Evolutionary conservation across 2,888 invertebrate species (phyloP), one percentile per base, ranked within the genome.

Genomic region (Carabus problematicus): DNA sequence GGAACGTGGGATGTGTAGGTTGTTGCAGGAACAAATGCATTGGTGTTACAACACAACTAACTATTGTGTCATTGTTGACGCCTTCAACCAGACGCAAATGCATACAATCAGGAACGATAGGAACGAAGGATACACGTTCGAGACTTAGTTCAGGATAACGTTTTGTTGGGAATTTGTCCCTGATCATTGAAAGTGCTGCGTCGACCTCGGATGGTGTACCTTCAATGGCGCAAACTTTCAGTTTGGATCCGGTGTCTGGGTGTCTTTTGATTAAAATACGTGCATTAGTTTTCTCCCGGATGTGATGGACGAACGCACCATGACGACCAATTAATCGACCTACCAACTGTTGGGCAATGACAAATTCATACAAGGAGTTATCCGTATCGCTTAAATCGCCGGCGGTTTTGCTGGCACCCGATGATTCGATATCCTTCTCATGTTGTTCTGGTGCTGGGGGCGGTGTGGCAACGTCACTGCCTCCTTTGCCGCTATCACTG

Each of bases 1-100:
- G 92, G 85, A 92, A 96, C 54, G 96, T 91, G 6, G 98, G 97
- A 84, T 98, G 98, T 70, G 95, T 90, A 2, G 96, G 97, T 82
- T 97, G 93, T 82, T 98, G 98, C 70, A 99, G 87, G 84, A 98
- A 98, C 79, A 98, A 86, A 81, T 96, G 95, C 52, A 92, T 91
- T 62, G 95, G 93, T 72, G 90, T 89, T 73, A 95, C 89, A 78
- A 97, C 88, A 76, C 93, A 91, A 78, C 94, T 94, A 76, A 98
- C 88, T 72, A 92, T 89, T 29, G 97, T 94, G 83, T 98, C 98
- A 78, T 96, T 95, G 80, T 94, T 93, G 64, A 97, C 92, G 59
- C 93, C 94, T 82, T 95, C 95, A 76, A 97, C 91, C 73, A 98
- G 71, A 78, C 80, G 79, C 76, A 82, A 80, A 74, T 79, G 79